Percentiles rank a stretch among this genome's conserved stretches.
Evolutionary conservation across 1,140 invertebrate species (phyloP).

Genomic region (Drosophila melanica): DNA sequence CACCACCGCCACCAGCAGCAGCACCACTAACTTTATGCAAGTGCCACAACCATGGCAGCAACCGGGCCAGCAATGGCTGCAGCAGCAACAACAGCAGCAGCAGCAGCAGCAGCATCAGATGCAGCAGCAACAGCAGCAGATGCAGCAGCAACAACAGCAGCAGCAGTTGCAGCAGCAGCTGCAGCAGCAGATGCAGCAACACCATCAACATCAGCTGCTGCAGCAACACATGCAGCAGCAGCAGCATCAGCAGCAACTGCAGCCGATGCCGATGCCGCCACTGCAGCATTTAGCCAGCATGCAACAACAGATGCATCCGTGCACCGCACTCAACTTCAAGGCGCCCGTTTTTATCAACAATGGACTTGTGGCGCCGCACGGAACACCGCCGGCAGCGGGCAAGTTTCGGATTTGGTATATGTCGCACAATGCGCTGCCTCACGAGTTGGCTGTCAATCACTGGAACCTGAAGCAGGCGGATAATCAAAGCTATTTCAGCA

Average conservation of each 20-base stretch:
- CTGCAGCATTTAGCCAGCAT: neutral
- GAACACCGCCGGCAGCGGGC: neutral
- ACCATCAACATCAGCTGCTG: neutral
- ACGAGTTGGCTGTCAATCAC: conserved; percentile 4
- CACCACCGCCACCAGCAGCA: neutral
- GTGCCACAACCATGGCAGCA: neutral
- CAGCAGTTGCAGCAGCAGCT: neutral
- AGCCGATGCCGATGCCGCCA: neutral
- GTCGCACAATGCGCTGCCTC: conserved; percentile 2
- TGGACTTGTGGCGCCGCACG: neutral
- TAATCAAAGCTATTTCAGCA: neutral
- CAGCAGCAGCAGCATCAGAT: neutral
- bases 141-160: neutral
- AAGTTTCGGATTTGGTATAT: conserved; percentile 22
- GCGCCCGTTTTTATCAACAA: conserved; percentile 1
- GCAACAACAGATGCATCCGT: neutral
- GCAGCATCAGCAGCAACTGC: conserved; percentile 5
- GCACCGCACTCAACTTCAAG: neutral
- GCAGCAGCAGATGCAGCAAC: conserved; percentile 1
- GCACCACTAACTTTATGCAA: neutral
- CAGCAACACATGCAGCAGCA: neutral
- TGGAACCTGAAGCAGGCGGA: neutral
- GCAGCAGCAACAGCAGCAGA: conserved; percentile 1
- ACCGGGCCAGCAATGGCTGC: neutral
- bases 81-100: neutral